Percentiles rank a stretch among this genome's conserved stretches.
Evolutionary conservation across 1,140 invertebrate species (phyloP).

Genomic region (Luehdorfia chinensis): DNA sequence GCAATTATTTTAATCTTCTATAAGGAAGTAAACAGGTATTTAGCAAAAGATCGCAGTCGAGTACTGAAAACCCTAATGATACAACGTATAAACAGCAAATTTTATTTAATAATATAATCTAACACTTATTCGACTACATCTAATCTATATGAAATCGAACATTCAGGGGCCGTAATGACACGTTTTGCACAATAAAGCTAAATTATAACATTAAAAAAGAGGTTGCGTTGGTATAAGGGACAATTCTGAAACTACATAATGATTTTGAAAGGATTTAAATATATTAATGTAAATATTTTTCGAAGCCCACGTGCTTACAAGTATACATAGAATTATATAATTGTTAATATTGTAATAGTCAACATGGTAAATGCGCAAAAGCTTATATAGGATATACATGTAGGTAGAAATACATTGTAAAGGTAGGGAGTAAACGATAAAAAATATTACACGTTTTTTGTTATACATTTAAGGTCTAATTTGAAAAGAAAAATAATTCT

Average conservation of each 20-base stretch:
- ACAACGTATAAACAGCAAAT: conserved; percentile 36
- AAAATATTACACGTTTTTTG: conserved; percentile 56
- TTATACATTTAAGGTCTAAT: conserved; percentile 28
- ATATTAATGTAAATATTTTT: neutral
- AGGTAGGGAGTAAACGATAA: conserved; percentile 59
- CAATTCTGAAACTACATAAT: conserved; percentile 19
- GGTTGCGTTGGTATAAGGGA: conserved; percentile 39
- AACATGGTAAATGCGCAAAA: conserved; percentile 74
- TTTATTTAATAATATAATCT: conserved; percentile 47
- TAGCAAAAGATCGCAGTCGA: too few relatives aligned
- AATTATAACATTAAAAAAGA: conserved; percentile 41
- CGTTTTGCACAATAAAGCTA: conserved; percentile 40
- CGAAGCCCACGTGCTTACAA: conserved; percentile 35
- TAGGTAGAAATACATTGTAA: conserved; percentile 38
- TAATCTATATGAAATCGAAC: conserved; percentile 64
- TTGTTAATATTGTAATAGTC: conserved; percentile 60
- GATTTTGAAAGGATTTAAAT: neutral
- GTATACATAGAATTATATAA: conserved; percentile 42
- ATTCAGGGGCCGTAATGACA: conserved; percentile 49
- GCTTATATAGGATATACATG: conserved; percentile 47
- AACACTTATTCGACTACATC: conserved; percentile 56
- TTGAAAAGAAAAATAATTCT: conserved; percentile 24
- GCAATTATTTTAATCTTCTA: neutral
- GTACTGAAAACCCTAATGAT: conserved; percentile 20
- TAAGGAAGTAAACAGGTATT: too few relatives aligned